These are phyloP conservation scores for Agapornis roseicollis DNA, from an alignment of 2,113 vertebrate genomes.

Conservation along the genomic window DNA sequence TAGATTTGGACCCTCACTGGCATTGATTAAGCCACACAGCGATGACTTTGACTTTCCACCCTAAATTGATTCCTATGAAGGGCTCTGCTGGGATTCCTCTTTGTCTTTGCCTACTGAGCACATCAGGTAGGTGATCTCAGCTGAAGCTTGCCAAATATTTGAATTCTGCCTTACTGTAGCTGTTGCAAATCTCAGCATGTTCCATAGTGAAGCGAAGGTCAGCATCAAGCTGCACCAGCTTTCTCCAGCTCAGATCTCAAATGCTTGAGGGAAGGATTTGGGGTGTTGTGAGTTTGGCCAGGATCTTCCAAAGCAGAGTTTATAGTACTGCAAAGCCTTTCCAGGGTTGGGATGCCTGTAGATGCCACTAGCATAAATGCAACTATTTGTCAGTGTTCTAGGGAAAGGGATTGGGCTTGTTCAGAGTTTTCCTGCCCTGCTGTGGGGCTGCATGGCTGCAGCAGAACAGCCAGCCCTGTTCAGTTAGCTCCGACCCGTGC, in stretches of 20 bases:
- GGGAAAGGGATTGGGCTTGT: neutral
- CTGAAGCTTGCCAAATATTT: conserved; percentile 27
- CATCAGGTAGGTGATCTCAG: conserved; percentile 8
- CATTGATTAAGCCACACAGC: neutral
- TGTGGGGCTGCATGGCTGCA: neutral
- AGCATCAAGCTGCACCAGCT: neutral
- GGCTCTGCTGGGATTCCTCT: conserved; percentile 25
- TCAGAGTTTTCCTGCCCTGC: neutral
- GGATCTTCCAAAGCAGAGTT: neutral
- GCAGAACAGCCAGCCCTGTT: neutral
- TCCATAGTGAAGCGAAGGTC: neutral
- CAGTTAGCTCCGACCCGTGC: neutral
- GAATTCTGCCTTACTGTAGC: conserved; percentile 1
- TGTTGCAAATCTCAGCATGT: conserved; percentile 30
- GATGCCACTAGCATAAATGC: neutral
- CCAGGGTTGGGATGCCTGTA: neutral
- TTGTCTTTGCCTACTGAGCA: neutral
- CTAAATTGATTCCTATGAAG: neutral
- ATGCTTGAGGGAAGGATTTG: neutral
- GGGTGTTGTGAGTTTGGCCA: neutral
- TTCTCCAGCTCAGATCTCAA: neutral
- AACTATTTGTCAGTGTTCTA: neutral
- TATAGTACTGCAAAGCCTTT: neutral
- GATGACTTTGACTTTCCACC: conserved; percentile 1
- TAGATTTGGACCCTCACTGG: neutral